Percentiles rank a stretch among this genome's conserved stretches.
phyloP scores from a whole-genome alignment of 2,797 vertebrate genomes.

The Sparus aurata region DNA sequence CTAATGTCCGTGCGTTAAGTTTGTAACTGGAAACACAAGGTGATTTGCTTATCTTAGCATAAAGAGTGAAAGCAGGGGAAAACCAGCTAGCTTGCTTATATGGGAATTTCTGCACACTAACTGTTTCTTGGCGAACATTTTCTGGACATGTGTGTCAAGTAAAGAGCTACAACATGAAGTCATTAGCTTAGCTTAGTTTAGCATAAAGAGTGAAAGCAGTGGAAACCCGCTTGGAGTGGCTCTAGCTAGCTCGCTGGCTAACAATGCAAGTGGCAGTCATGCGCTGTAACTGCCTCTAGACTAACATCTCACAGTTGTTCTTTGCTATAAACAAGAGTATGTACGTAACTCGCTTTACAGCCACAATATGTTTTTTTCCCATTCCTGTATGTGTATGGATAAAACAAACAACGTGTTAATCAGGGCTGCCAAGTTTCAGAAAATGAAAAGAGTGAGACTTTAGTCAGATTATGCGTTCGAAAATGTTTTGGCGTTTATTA shows the following conservation, averaged over 20 bases:
- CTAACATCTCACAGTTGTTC: not conserved
- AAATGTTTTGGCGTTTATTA: too few species aligned
- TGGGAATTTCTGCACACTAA: too few species aligned
- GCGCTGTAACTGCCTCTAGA: not conserved
- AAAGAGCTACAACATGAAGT: not conserved
- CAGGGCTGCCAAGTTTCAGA: too few species aligned
- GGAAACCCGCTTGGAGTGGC: not conserved
- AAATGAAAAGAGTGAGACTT: too few species aligned
- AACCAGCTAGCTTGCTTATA: not conserved
- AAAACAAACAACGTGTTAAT: too few species aligned
- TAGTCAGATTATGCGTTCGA: too few species aligned
- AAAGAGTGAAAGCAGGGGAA: not conserved
- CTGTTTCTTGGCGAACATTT: too few species aligned
- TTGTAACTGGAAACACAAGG: not conserved
- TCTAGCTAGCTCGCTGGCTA: not conserved
- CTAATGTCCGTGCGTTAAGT: not conserved
- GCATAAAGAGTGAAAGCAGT: not conserved
- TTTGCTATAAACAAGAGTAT: not conserved
- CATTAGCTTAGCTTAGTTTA: constrained; percentile 5
- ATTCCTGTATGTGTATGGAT: not conserved
- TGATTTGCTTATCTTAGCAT: constrained; percentile 11
- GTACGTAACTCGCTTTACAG: not conserved
- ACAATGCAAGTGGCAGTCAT: not conserved
- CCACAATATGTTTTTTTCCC: not conserved
- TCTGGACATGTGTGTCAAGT: not conserved